phyloP scores from a whole-genome alignment of 2,888 invertebrate species.

The Spodoptera picta region DNA sequence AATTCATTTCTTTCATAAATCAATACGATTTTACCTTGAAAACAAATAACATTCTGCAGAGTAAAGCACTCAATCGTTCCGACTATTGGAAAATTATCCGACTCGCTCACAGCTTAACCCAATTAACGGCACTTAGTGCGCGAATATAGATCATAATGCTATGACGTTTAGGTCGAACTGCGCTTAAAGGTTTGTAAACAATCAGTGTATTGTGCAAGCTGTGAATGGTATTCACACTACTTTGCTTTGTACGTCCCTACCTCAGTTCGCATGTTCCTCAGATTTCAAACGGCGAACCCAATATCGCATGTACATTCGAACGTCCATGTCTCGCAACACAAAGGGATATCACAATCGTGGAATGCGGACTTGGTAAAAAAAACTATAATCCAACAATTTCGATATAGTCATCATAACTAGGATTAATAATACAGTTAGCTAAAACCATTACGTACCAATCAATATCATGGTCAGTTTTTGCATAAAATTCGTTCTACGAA shows the following conservation, averaged over 20 bases:
- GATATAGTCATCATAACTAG: slow-evolving; percentile 1
- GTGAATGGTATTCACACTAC: background rate
- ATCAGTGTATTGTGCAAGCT: background rate
- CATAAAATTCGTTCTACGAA: too few relatives aligned
- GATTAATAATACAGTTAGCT: too few relatives aligned
- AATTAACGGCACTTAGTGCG: background rate
- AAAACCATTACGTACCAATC: too few relatives aligned
- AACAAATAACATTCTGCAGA: background rate
- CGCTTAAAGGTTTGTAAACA: background rate
- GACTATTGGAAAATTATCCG: background rate
- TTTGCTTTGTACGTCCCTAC: background rate
- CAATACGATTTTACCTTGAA: background rate
- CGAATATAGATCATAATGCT: background rate
- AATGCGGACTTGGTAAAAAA: slow-evolving; percentile 1
- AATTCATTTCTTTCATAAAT: too few relatives aligned
- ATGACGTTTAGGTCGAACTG: background rate
- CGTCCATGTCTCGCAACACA: background rate
- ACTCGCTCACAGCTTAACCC: background rate
- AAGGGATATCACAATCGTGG: slow-evolving; percentile 3
- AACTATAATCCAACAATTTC: background rate
- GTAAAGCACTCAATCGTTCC: background rate
- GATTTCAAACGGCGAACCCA: slow-evolving; percentile 10
- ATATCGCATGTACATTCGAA: background rate
- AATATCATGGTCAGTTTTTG: too few relatives aligned
- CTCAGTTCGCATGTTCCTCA: slow-evolving; percentile 1